Conservation (phyloP, 2,888 invertebrate genomes). For the Agriopis leucophaearia region DNA sequence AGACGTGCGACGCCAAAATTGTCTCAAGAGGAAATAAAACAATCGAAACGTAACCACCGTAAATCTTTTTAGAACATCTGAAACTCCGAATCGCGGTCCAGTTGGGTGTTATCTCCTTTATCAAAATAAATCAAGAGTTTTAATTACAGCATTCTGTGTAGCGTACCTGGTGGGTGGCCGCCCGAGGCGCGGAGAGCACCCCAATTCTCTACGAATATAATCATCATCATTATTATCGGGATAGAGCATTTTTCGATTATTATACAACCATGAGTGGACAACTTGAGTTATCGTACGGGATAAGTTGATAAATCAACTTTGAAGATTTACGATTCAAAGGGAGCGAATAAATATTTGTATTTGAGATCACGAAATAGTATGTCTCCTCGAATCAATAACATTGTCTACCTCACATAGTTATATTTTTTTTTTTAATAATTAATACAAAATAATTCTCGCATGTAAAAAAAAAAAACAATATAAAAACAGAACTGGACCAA, state of each 20-base stretch:
- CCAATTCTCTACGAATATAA: constrained; percentile 63
- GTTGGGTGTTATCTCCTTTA: constrained; percentile 64
- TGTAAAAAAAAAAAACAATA: no score
- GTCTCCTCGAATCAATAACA: neutral
- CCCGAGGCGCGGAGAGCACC: constrained; percentile 58
- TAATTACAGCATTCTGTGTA: constrained; percentile 70
- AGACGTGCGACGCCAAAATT: no score
- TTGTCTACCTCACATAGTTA: neutral
- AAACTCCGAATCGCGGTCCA: constrained; percentile 53
- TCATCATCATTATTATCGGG: constrained; percentile 65
- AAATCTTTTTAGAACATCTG: constrained; percentile 58
- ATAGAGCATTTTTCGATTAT: constrained; percentile 60
- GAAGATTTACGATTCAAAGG: constrained; percentile 8
- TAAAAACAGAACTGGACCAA: no score
- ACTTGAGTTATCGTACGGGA: constrained; percentile 46
- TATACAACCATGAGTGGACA: constrained; percentile 60
- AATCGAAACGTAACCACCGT: constrained; percentile 37
- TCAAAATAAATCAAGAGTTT: constrained; percentile 71
- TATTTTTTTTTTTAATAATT: no score
- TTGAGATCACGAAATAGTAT: constrained; percentile 6
- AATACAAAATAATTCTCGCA: no score
- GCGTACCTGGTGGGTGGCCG: constrained; percentile 72
- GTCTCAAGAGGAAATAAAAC: no score
- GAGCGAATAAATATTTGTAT: constrained; percentile 2
- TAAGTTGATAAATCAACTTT: constrained; percentile 31